phyloP scores from a whole-genome alignment of 2,113 vertebrate species.

The Neolamprologus modestus region DNA sequence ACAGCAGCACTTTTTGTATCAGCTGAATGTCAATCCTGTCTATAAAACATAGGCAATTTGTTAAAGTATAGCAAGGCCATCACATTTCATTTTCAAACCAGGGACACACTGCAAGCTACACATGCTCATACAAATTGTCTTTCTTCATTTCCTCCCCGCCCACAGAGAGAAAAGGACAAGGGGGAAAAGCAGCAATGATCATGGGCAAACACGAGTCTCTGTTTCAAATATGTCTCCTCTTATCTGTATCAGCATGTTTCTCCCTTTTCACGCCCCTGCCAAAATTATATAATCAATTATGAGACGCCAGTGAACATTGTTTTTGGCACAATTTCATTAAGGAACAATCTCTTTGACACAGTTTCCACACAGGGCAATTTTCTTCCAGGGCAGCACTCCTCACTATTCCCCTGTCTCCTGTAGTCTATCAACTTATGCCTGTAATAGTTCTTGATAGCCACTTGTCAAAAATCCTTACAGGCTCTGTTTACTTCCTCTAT shows the following conservation, averaged over 20 bases:
- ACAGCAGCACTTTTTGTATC: neutral
- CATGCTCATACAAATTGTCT: neutral
- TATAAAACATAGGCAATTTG: neutral
- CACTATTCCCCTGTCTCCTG: neutral
- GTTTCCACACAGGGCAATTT: conserved; percentile 37
- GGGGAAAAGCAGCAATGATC: neutral
- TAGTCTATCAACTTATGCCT: conserved; percentile 15
- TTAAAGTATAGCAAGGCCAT: neutral
- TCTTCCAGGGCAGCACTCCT: conserved; percentile 1
- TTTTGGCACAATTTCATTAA: conserved; percentile 59
- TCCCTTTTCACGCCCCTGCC: neutral
- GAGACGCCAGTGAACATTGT: conserved; percentile 24
- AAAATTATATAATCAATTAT: conserved; percentile 41
- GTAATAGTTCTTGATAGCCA: conserved; percentile 51
- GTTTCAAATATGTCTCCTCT: conserved; percentile 31
- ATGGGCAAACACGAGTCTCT: neutral
- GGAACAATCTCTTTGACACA: conserved; percentile 42
- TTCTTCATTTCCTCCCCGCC: conserved; percentile 12
- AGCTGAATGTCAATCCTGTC: neutral
- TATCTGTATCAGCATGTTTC: conserved; percentile 16
- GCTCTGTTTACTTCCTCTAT: neutral
- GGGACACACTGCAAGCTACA: neutral
- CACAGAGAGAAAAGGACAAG: neutral
- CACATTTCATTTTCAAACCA: neutral
- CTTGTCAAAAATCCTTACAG: conserved; percentile 46